Percentiles rank a stretch among this genome's conserved stretches.
Conservation (phyloP, 2,888 invertebrate species). For the Agrochola circellaris region DNA sequence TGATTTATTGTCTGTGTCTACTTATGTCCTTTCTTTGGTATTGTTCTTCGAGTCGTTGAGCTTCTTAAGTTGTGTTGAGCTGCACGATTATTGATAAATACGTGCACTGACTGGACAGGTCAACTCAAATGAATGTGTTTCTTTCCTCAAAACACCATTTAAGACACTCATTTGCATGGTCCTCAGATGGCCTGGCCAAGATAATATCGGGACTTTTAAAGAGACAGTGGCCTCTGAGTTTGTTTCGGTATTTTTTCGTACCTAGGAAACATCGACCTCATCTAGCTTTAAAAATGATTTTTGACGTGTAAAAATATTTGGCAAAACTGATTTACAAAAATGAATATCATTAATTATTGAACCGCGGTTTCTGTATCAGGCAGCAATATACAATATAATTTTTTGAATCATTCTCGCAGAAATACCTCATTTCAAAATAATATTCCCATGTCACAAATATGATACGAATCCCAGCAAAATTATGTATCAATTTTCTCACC, state of each 20-base stretch:
- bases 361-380: too few species aligned
- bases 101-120: neutral
- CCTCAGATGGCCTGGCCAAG: neutral
- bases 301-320: neutral
- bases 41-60: neutral
- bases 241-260: too few species aligned
- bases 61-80: neutral
- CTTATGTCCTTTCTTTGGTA: neutral
- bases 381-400: neutral
- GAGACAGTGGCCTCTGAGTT: neutral
- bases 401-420: neutral
- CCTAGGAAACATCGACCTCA: neutral
- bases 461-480: slow-evolving; percentile 19
- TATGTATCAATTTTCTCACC: slow-evolving; percentile 42
- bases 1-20: neutral
- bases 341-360: neutral
- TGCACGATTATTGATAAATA: neutral
- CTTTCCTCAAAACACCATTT: neutral
- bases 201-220: neutral
- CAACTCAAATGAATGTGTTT: neutral
- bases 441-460: neutral
- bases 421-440: slow-evolving; percentile 6
- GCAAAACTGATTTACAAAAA: neutral
- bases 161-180: neutral
- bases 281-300: neutral